Percentiles rank a stretch among this genome's conserved stretches.
These are phyloP conservation scores for Zaprionus gabonicus DNA, from an alignment of 1,140 invertebrate genomes.

Conservation along the genomic window DNA sequence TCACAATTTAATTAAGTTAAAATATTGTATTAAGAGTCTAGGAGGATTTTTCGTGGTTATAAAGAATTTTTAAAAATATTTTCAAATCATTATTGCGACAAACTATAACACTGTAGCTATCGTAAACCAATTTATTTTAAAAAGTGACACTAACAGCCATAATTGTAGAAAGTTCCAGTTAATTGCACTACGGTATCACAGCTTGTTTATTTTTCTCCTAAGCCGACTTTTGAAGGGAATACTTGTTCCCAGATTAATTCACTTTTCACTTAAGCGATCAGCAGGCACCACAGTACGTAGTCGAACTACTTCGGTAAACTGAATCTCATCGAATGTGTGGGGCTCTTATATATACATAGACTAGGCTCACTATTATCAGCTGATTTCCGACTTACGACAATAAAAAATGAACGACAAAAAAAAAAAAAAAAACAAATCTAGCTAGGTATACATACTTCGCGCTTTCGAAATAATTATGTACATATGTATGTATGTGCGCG, in stretches of 20 bases:
- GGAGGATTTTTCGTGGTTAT: too few relatives aligned
- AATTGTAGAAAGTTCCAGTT: not conserved
- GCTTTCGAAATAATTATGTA: slow-evolving; percentile 24
- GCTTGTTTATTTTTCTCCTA: not conserved
- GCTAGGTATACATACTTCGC: slow-evolving; percentile 1
- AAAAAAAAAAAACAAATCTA: slow-evolving; percentile 31
- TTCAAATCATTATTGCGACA: too few relatives aligned
- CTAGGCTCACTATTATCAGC: slow-evolving; percentile 58
- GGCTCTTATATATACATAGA: slow-evolving; percentile 61
- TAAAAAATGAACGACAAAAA: slow-evolving; percentile 25
- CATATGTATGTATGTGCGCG: not conserved
- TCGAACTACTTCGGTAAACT: slow-evolving; percentile 54
- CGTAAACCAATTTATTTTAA: not conserved
- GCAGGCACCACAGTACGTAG: slow-evolving; percentile 21
- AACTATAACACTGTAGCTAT: too few relatives aligned
- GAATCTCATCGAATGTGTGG: slow-evolving; percentile 31
- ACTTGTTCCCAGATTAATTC: slow-evolving; percentile 2
- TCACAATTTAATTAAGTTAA: not conserved
- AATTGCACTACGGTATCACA: not conserved
- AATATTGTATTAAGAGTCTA: not conserved
- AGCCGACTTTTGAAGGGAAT: slow-evolving; percentile 9
- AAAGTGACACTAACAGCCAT: not conserved
- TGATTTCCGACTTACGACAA: slow-evolving; percentile 25
- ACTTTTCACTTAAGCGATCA: slow-evolving; percentile 11
- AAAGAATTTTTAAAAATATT: too few relatives aligned